Percentiles rank a stretch among this genome's conserved stretches.
These are phyloP conservation scores for Copidosoma aretas DNA, from an alignment of 2,888 invertebrate species.

Conservation along the genomic window DNA sequence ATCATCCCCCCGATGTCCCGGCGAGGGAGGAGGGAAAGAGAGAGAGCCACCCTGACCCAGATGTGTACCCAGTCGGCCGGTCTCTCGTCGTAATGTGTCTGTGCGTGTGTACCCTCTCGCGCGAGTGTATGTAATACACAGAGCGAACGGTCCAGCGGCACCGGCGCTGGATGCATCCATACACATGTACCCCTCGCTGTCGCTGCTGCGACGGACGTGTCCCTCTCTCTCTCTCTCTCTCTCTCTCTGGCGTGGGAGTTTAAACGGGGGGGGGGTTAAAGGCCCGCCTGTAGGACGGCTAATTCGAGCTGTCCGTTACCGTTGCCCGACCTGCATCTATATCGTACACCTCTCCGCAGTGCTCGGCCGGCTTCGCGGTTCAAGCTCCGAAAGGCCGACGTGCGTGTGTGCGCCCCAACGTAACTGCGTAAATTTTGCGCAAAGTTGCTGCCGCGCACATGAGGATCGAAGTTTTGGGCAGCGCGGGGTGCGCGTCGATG, in stretches of 20 bases:
- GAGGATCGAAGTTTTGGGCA: no score
- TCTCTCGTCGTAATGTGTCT: no score
- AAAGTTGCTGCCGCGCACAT: no score
- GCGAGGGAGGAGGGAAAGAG: no score
- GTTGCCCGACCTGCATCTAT: not conserved
- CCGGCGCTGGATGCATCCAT: not conserved
- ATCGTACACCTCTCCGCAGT: not conserved
- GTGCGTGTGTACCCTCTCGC: not conserved
- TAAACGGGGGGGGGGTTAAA: not conserved
- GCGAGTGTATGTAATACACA: not conserved
- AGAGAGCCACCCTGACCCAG: conserved; percentile 57
- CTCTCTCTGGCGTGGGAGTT: not conserved
- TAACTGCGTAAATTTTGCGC: no score
- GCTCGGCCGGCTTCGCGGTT: not conserved
- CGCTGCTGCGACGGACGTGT: not conserved
- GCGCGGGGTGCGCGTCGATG: no score
- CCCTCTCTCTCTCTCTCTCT: not conserved
- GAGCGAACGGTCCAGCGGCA: not conserved
- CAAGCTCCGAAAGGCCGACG: no score
- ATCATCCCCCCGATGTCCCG: conserved; percentile 59
- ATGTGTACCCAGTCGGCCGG: conserved; percentile 41
- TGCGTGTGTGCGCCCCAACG: no score
- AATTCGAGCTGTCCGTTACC: not conserved
- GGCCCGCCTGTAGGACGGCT: not conserved
- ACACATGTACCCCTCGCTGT: not conserved